A percentile compares a stretch with the other conserved stretches of the same genome.
These are phyloP conservation scores for Drosophila mercatorum DNA, from an alignment of 2,888 invertebrate species.

Conservation along the genomic window DNA sequence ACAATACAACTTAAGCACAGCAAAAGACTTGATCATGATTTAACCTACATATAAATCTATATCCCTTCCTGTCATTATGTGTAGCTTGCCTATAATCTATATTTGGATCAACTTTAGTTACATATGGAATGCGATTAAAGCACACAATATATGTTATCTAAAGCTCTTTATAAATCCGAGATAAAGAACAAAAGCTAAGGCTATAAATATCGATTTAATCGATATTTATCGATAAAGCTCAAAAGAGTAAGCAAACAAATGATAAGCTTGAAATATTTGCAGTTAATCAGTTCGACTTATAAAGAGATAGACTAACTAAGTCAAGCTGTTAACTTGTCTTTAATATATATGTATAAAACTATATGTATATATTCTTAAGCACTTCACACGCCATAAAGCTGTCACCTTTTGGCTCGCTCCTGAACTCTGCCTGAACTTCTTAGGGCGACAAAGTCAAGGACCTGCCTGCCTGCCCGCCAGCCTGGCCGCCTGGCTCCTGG, in stretches of 20 bases:
- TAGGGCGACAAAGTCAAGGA: conserved; percentile 16
- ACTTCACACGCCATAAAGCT: too few species aligned
- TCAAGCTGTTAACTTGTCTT: too few species aligned
- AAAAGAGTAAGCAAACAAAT: not conserved
- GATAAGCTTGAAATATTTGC: not conserved
- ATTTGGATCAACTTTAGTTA: not conserved
- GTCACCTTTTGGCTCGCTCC: not conserved
- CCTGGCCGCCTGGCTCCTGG: not conserved
- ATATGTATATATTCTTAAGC: not conserved
- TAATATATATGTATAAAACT: not conserved
- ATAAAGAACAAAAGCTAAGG: not conserved
- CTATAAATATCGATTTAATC: not conserved
- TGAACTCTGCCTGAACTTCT: not conserved
- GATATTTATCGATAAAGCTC: not conserved
- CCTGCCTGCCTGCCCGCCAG: not conserved
- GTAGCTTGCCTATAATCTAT: not conserved
- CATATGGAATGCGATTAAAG: not conserved
- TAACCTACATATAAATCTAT: too few species aligned
- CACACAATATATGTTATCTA: not conserved
- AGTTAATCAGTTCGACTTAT: not conserved
- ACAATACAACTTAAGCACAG: too few species aligned
- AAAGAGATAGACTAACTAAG: not conserved
- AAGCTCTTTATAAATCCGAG: not conserved
- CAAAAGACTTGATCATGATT: too few species aligned
- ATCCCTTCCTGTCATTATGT: too few species aligned